Evolutionary conservation across 2,797 vertebrate species (phyloP).

Genomic region (Sebastes steindachneri): DNA sequence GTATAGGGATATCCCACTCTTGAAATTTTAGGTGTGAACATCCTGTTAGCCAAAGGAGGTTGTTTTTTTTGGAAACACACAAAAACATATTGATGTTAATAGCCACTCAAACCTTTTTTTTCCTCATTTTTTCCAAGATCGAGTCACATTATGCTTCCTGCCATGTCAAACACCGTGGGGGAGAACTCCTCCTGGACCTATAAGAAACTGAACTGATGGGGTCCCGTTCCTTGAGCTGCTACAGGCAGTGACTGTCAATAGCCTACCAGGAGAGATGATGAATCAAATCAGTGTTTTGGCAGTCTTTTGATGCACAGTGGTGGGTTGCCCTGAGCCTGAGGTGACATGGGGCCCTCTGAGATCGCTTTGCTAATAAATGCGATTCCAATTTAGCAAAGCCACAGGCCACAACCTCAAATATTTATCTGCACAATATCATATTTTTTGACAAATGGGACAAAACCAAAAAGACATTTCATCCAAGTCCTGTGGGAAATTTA

Average conservation of each 20-base stretch:
- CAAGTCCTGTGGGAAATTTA: neutral
- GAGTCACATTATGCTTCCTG: neutral
- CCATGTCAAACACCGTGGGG: neutral
- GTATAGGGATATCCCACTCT: neutral
- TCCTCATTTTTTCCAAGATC: neutral
- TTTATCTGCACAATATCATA: neutral
- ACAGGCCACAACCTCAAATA: neutral
- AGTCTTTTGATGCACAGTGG: neutral
- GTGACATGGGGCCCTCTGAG: neutral
- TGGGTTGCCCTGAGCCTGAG: neutral
- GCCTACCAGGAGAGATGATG: neutral
- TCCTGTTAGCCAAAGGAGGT: neutral
- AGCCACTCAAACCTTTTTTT: neutral
- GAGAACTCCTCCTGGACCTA: neutral
- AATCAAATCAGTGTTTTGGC: constrained; percentile 23
- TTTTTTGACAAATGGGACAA: neutral
- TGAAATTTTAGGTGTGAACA: neutral
- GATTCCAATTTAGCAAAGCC: neutral
- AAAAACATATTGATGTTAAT: neutral
- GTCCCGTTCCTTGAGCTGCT: constrained; percentile 1
- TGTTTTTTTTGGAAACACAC: neutral
- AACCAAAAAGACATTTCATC: neutral
- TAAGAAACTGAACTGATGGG: neutral
- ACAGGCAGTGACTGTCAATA: constrained; percentile 24
- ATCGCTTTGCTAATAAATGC: neutral